Percentiles rank a stretch among this genome's conserved stretches.
Conservation (phyloP, 2,797 vertebrate species). For the Columba guinea region DNA sequence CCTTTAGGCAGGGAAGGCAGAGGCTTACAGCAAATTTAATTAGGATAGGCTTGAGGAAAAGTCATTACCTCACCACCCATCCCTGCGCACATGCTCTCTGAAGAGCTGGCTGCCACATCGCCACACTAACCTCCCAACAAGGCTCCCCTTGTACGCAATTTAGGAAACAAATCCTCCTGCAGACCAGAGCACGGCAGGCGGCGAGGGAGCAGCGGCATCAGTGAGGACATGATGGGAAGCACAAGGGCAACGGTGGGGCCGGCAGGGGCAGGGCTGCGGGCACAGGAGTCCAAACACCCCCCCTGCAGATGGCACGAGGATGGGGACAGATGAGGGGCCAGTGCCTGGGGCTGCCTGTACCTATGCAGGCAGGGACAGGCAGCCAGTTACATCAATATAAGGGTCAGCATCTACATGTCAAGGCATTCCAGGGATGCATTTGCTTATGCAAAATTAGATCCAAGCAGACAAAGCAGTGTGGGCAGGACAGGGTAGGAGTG, state of each 20-base stretch:
- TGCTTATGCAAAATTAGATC: not conserved
- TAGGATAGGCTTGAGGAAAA: constrained; percentile 32
- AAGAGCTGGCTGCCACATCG: not conserved
- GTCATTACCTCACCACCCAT: not conserved
- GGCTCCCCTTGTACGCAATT: rapidly evolving
- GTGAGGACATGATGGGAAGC: rapidly evolving
- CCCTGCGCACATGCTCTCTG: not conserved
- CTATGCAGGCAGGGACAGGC: not conserved
- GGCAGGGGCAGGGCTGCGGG: not conserved
- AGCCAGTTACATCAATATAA: rapidly evolving
- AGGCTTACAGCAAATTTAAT: constrained; percentile 52
- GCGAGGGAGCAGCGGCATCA: rapidly evolving
- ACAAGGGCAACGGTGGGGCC: not conserved
- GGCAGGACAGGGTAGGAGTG: rapidly evolving
- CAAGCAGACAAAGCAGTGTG: rapidly evolving
- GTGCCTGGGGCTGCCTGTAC: not conserved
- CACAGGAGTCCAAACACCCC: not conserved
- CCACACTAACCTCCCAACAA: not conserved
- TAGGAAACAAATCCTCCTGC: not conserved
- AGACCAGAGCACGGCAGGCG: rapidly evolving
- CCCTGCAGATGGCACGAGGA: rapidly evolving
- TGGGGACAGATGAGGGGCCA: not conserved
- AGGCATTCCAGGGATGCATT: rapidly evolving
- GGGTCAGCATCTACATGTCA: not conserved
- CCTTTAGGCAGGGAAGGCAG: constrained; percentile 4